Base-by-base conservation (phyloP, 2,797 vertebrate genomes). In the Macropus fuliginosus region DNA sequence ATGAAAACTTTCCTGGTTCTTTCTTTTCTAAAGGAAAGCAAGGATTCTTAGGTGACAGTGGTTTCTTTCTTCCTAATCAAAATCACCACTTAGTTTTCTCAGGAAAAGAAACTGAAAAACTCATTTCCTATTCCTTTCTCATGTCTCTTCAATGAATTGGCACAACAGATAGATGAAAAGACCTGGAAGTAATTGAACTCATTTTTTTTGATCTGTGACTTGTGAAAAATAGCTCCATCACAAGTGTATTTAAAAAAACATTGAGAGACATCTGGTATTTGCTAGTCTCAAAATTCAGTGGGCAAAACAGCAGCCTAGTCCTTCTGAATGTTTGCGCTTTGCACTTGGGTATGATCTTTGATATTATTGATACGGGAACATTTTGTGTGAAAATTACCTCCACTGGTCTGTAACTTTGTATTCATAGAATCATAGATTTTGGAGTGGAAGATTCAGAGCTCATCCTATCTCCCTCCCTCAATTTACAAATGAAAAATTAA, bases 241-340 rank as follows among this genome's bases (percentile, higher is more conserved):
- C 5, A 50, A 56, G 11, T 94, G 29, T 93, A 95, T 97, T 81
- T 56, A 96, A 96, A 94, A 34, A 34, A 46, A 95, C 29, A 95
- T 93, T 50, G 81, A 96, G 93, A 95, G 6, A 56, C 90, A 96
- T 95, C 46, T 90, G 56, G 91, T 95, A 56, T n/a, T 34, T 74
- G n/a, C 56, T 95, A 96, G 92, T 97, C 92, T 93, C 55, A 95
- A 90, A 13, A 94, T 95, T 92, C 56, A 95, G 92, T 94, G 89
- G 89, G 94, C 92, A 95, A 91, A 95, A 93, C 0, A 92, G 56
- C 29, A 90, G 52, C 18, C n/a, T 92, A 1, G 1, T 91, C 16
- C 54, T 66, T 94, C 52, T 55, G 66, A 40, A 81, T 91, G 34
- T 91, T 95, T 96, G 91, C 54, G 90, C 94, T 89, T 5, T 62